phyloP scores from a whole-genome alignment of 2,113 vertebrate species.

The Patagioenas fasciata region DNA sequence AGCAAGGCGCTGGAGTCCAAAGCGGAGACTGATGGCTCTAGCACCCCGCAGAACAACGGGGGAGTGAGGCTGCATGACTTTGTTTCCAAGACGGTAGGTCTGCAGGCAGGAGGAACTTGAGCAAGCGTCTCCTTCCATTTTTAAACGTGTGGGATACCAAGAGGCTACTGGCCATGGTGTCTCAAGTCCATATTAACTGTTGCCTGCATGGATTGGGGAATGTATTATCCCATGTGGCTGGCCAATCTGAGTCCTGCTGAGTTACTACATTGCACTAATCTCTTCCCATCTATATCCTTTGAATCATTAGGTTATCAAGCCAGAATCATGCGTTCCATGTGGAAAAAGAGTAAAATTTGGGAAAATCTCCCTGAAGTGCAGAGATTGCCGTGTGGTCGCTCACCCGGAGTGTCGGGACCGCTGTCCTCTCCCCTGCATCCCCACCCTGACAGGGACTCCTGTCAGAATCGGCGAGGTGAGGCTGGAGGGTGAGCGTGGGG shows the following conservation, averaged over 20 bases:
- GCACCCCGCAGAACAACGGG: conserved; percentile 82
- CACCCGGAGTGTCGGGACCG: conserved; percentile 94
- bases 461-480: conserved; percentile 87
- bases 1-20: conserved; percentile 74
- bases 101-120: neutral
- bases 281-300: neutral
- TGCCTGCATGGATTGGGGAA: neutral
- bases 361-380: conserved; percentile 91
- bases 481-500: neutral
- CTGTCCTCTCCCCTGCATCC: conserved; percentile 94
- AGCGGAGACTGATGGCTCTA: conserved; percentile 53
- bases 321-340: conserved; percentile 95
- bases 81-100: conserved; percentile 90
- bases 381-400: conserved; percentile 90
- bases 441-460: conserved; percentile 84
- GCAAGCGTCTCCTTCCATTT: neutral
- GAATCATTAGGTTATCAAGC: conserved; percentile 90
- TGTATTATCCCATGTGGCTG: fast-evolving
- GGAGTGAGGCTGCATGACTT: conserved; percentile 90
- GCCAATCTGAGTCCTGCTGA: neutral
- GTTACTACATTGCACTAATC: neutral
- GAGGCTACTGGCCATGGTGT: fast-evolving
- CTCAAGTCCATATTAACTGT: neutral
- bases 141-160: neutral
- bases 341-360: conserved; percentile 97